Percentiles rank a stretch among this genome's conserved stretches.
Conservation (phyloP, 2,797 vertebrate genomes). For the Aldrovandia affinis region DNA sequence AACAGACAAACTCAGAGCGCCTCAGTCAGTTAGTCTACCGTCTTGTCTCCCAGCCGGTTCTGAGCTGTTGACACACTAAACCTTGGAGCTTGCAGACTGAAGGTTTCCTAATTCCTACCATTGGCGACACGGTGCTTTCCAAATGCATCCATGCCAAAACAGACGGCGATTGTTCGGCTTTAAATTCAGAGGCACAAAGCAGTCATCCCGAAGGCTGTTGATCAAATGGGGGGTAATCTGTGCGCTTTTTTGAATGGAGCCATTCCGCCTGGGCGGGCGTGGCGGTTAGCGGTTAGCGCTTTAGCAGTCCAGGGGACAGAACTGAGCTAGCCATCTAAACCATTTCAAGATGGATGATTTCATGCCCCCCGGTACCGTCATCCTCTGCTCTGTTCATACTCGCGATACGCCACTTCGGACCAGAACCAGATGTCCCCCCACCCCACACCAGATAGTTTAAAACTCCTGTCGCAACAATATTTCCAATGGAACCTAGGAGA, state of each 20-base stretch:
- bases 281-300: neutral
- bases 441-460: neutral
- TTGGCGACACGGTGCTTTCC: slow-evolving; percentile 30
- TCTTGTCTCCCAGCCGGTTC: slow-evolving; percentile 59
- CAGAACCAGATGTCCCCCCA: too few relatives aligned
- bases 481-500: neutral
- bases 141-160: slow-evolving; percentile 30
- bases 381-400: neutral
- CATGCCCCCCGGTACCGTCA: neutral
- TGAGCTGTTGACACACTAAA: slow-evolving; percentile 42
- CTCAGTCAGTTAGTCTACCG: slow-evolving; percentile 35
- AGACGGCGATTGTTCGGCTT: neutral
- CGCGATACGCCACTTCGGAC: neutral
- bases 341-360: neutral
- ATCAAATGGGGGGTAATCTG: too few relatives aligned
- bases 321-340: neutral
- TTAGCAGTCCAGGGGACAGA: too few relatives aligned
- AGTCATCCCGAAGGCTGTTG: too few relatives aligned
- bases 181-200: too few relatives aligned
- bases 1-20: neutral
- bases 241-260: neutral
- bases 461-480: neutral
- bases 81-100: slow-evolving; percentile 48
- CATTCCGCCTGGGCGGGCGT: neutral
- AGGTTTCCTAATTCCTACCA: slow-evolving; percentile 26